Evolutionary conservation across 1,140 invertebrate species (phyloP).

Genomic region (Sycophaga agraensis): DNA sequence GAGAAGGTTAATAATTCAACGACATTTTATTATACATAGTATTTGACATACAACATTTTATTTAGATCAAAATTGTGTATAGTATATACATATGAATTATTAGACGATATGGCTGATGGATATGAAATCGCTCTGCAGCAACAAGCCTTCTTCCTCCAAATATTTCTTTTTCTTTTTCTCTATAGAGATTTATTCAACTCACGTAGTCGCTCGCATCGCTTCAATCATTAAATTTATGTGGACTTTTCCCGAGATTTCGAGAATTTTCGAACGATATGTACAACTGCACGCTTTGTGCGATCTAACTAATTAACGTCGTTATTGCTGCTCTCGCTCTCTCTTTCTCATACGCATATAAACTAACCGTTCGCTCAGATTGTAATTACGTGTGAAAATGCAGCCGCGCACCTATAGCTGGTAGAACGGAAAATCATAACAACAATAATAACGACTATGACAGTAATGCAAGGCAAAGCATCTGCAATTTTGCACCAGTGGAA

Average conservation of each 20-base stretch:
- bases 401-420: too few species aligned
- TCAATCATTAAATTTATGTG: constrained; percentile 41
- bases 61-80: constrained; percentile 51
- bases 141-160: too few species aligned
- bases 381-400: constrained; percentile 3
- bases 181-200: too few species aligned
- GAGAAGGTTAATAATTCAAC: background rate
- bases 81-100: constrained; percentile 53
- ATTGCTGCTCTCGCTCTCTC: constrained; percentile 9
- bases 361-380: background rate
- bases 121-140: constrained; percentile 38
- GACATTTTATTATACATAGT: constrained; percentile 8
- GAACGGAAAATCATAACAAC: constrained; percentile 7
- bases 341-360: too few species aligned
- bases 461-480: background rate
- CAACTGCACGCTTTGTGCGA: constrained; percentile 13
- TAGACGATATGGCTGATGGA: constrained; percentile 49
- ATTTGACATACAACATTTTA: constrained; percentile 51
- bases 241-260: constrained; percentile 30
- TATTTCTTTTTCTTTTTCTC: too few species aligned
- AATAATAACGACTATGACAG: too few species aligned
- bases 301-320: constrained; percentile 20
- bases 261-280: constrained; percentile 40
- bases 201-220: background rate
- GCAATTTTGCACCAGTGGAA: too few species aligned